Evolutionary conservation across 2,797 vertebrate genomes (phyloP), one percentile per base, ranked within the genome.

Genomic region (Lerista edwardsae): DNA sequence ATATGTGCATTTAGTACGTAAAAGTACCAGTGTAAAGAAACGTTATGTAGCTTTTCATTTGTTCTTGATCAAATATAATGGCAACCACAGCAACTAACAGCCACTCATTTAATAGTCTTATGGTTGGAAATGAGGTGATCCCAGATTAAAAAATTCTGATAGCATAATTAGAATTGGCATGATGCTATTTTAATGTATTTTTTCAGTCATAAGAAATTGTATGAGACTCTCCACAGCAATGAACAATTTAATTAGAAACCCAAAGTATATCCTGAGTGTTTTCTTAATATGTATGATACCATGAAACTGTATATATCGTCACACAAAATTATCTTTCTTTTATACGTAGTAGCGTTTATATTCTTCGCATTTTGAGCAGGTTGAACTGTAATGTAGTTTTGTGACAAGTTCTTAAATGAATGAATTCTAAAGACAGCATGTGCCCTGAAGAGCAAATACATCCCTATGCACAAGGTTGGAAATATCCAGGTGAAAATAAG

Each of bases 241-340:
- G 11, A 92, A 84, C 80, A 79, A 77, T 57, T 44, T 81, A 85
- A 79, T 79, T 51, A 12, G 79, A 84, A 89, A 69, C 57, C 73
- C 82, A 81, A 80, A 62, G 5, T 51, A 51, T 71, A 72, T 4
- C 27, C 21, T 3, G 72, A 31, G 0, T 68, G n/a, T 75, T 55
- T 83, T 62, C 75, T 39, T 12, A 61, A 65, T 83, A 84, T 19
- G 41, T 0, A 1, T 57, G 86, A 39, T 3, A 75, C 74, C 78
- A 17, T 61, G 21, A 81, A 62, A 55, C 6, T 47, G n/a, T 67
- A 72, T 62, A 76, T 29, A 75, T 91, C 86, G 55, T 79, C 25
- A 75, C 39, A 82, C 41, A 12, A 64, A 75, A 29, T 12, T 77
- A 6, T 0, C 59, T 72, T 85, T 88, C 44, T 21, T n/a, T 41